phyloP scores from a whole-genome alignment of 2,888 invertebrate species.

The Diplazon laetatorius region DNA sequence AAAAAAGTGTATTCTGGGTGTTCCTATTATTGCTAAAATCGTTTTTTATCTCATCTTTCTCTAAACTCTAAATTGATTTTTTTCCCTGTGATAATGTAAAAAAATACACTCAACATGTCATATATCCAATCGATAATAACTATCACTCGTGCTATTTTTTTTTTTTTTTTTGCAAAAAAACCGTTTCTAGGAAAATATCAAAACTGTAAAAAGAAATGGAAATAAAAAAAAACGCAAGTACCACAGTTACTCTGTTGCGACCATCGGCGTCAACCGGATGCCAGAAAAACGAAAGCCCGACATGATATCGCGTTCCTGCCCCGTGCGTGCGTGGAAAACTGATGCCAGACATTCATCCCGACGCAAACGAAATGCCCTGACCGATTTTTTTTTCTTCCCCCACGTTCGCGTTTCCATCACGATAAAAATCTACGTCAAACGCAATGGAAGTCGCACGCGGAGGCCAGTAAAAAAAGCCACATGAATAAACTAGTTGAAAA shows the following conservation, averaged over 20 bases:
- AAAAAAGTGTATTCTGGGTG: too few species aligned
- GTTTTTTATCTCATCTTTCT: too few species aligned
- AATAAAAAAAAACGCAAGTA: slow-evolving; percentile 41
- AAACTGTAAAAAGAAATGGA: neutral
- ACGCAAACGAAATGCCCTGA: slow-evolving; percentile 53
- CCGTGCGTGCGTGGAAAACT: slow-evolving; percentile 30
- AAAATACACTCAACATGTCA: too few species aligned
- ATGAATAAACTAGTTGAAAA: slow-evolving; percentile 11
- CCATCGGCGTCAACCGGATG: slow-evolving; percentile 25
- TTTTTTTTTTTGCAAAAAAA: too few species aligned
- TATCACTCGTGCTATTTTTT: too few species aligned
- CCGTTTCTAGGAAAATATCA: slow-evolving; percentile 29
- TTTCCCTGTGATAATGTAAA: too few species aligned
- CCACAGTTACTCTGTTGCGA: slow-evolving; percentile 22
- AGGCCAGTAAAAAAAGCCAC: neutral
- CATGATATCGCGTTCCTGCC: slow-evolving; percentile 22
- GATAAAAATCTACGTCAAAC: slow-evolving; percentile 38
- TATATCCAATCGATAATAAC: too few species aligned
- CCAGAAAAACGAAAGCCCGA: slow-evolving; percentile 21
- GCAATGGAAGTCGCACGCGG: slow-evolving; percentile 37
- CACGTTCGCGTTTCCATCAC: slow-evolving; percentile 37
- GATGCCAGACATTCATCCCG: slow-evolving; percentile 34
- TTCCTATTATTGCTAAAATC: too few species aligned
- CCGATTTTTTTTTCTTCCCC: slow-evolving; percentile 44
- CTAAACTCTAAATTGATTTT: too few species aligned